Evolutionary conservation across 2,113 vertebrate species (phyloP).

Genomic region (Triplophysa dalaica): DNA sequence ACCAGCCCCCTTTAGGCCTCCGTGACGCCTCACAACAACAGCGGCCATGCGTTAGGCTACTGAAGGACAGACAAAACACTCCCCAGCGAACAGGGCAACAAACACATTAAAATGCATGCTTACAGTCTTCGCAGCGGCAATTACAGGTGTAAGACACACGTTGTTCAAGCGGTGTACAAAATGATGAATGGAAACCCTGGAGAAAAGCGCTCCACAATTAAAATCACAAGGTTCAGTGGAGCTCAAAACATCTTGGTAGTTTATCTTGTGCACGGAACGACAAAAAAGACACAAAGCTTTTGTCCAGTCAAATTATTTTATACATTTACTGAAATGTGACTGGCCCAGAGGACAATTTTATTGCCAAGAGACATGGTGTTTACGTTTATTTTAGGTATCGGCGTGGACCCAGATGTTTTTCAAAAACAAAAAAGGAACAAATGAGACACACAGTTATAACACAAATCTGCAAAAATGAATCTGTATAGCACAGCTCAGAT

Average conservation of each 20-base stretch:
- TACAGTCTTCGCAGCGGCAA: background rate
- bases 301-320: background rate
- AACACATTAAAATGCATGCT: constrained; percentile 27
- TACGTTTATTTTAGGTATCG: too few species aligned
- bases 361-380: too few species aligned
- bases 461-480: too few species aligned
- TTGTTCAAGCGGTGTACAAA: constrained; percentile 13
- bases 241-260: constrained; percentile 22
- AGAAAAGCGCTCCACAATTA: constrained; percentile 26
- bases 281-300: constrained; percentile 3
- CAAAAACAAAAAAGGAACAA: too few species aligned
- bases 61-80: constrained; percentile 34
- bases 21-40: constrained; percentile 1
- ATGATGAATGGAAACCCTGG: constrained; percentile 20
- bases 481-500: too few species aligned
- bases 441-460: too few species aligned
- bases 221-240: constrained; percentile 32
- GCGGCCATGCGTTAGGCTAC: constrained; percentile 27
- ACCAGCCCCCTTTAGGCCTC: background rate
- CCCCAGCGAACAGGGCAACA: constrained; percentile 17
- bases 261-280: background rate
- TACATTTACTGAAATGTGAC: background rate
- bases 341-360: too few species aligned
- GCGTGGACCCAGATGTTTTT: too few species aligned
- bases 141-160: constrained; percentile 35